These are phyloP conservation scores for Ganaspis sp. DNA, from an alignment of 1,140 invertebrate genomes.

Conservation along the genomic window DNA sequence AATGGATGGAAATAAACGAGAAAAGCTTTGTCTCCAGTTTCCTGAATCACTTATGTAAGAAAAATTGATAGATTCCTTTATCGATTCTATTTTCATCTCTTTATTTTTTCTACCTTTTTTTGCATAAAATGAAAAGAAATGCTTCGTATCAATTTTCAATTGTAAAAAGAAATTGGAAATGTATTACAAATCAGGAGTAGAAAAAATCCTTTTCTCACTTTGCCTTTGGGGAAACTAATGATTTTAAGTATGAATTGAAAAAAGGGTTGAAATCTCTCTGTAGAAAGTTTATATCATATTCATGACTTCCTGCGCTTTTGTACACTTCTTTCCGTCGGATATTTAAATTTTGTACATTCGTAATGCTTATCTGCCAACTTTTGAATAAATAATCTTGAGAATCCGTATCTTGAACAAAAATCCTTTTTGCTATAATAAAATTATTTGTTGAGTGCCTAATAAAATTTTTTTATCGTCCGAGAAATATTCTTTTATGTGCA, in stretches of 20 bases:
- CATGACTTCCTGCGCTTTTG: not conserved
- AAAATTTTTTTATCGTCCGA: too few relatives aligned
- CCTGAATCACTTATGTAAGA: conserved; percentile 25
- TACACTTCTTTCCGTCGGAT: not conserved
- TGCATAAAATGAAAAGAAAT: too few relatives aligned
- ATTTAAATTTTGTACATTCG: conserved; percentile 32
- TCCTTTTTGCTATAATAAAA: too few relatives aligned
- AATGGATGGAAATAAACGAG: not conserved
- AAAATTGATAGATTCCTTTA: not conserved
- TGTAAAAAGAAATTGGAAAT: too few relatives aligned
- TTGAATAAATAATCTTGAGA: conserved; percentile 31
- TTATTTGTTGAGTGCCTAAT: too few relatives aligned
- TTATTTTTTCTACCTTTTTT: not conserved
- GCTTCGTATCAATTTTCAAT: too few relatives aligned
- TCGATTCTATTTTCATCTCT: conserved; percentile 19
- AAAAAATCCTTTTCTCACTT: not conserved
- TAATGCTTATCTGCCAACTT: not conserved
- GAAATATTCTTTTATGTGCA: too few relatives aligned
- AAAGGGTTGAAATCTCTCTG: conserved; percentile 13
- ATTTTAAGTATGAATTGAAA: conserved; percentile 15
- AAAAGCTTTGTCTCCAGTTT: not conserved
- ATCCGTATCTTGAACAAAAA: too few relatives aligned
- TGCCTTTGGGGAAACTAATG: not conserved
- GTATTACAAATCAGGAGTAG: not conserved
- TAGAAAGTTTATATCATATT: not conserved